Evolutionary conservation across 2,888 invertebrate species (phyloP), one percentile per base, ranked within the genome.

Genomic region (Eupelmus urozonus): DNA sequence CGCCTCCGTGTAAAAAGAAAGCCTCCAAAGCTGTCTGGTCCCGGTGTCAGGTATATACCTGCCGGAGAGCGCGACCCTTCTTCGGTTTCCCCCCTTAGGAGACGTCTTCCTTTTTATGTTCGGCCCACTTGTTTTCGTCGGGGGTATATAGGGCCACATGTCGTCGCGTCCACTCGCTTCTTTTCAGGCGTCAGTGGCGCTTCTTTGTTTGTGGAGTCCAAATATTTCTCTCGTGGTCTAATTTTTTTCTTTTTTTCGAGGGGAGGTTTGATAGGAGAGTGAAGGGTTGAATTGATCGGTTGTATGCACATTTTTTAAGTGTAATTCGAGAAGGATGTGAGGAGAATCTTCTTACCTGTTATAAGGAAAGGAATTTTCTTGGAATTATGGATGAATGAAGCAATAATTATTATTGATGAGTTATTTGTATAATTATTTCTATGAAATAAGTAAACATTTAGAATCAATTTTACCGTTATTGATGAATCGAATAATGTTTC

Each of bases 41-140:
- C n/a, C n/a, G n/a, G n/a, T n/a, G n/a, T n/a, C 59, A 40, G 60
- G 60, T 40, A 60, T 18, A 34, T 60, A 60, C 60, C 60, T 60
- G 60, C 60, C 20, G 20, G n/a, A 16, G 29, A 4, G 29, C 29
- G 16, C 60, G 57, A 57, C 57, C 65, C 73, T 65, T 72, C 62
- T 72, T 63, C 16, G 62, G 72, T 63, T 72, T 42, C 72, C 63
- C 29, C 16, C 18, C 7, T 5, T 16, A 7, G 16, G n/a, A 40
- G 1, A n/a, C 57, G 29, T 71, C n/a, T 57, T 70, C 29, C 23
- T 53, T 53, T 53, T 23, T 55, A 1, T 57, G 11, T 25, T 25
- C 11, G 45, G 34, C 27, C 60, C 40, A 40, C 60, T 27, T 60
- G 60, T 60, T 27, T 27, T n/a, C 3, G 34, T 3, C 9, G 34